Percentiles rank a stretch among this genome's conserved stretches.
phyloP scores from a whole-genome alignment of 2,113 vertebrate species.

The Oxygymnocypris stewartii region DNA sequence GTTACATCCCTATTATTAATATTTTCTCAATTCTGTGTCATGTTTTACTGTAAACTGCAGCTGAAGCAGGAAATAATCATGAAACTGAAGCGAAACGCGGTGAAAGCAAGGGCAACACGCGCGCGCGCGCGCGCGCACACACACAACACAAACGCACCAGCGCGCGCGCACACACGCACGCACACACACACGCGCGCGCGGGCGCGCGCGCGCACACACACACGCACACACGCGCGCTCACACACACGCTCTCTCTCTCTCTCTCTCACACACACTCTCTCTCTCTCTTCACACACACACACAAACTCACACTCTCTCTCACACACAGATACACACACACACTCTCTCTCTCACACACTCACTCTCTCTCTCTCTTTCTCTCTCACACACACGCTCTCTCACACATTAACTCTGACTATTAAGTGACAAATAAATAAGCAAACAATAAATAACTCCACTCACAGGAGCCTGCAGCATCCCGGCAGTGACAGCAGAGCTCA shows the following conservation, averaged over 20 bases:
- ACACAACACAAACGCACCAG: too few species aligned
- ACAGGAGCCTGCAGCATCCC: background rate
- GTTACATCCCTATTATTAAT: too few species aligned
- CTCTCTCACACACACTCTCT: too few species aligned
- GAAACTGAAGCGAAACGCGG: background rate
- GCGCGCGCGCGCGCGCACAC: too few species aligned
- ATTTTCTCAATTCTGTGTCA: background rate
- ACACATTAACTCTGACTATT: background rate
- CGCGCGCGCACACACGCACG: too few species aligned
- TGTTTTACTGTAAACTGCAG: background rate
- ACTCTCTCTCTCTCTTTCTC: accelerated
- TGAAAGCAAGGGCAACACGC: background rate
- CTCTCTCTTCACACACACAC: background rate
- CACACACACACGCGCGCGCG: too few species aligned
- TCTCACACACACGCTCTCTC: too few species aligned
- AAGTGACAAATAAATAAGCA: background rate
- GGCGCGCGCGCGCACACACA: too few species aligned
- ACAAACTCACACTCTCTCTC: background rate
- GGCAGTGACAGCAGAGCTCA: background rate
- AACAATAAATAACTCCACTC: background rate
- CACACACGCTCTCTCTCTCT: too few species aligned
- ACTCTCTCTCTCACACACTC: too few species aligned
- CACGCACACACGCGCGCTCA: too few species aligned
- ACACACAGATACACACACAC: background rate
- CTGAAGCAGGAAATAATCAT: background rate